Base-by-base conservation (phyloP, 2,797 vertebrate genomes). In the Sphaeramia orbicularis region DNA sequence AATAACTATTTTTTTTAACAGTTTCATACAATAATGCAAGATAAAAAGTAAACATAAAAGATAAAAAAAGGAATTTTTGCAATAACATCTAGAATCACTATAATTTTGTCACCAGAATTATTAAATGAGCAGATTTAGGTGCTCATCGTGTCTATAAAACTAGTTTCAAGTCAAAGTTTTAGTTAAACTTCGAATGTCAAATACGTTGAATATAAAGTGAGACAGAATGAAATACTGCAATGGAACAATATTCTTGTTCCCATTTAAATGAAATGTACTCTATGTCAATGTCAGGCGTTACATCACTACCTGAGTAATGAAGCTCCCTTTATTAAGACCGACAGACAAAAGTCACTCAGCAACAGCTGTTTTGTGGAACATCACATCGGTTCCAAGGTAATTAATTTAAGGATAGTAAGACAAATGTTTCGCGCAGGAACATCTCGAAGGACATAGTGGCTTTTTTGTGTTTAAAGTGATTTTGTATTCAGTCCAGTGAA, bases 351-450 rank as follows among this genome's bases (percentile, higher is more conserved):
- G 44, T 35, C 32, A 35, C 32, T 35, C 32, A 1, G 32, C 32
- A 35, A 35, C 32, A 35, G 32, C 32, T 35, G 9, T 35, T 65
- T 86, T 71, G 37, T 76, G 52, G 67, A 77, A 72, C 55, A 78
- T 67, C 69, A 65, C 71, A 77, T 76, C 62, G 24, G 18, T 73
- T 76, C 77, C 1, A 14, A 58, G 63, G 51, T 76, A 72, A 85
- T 84, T 77, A 14, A 71, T 80, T 65, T 77, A 11, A 12, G 61
- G 14, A 43, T 73, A 75, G 71, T 52, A 76, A 53, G 35, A 62
- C 42, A 16, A 35, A 35, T 35, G 50, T 49, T 72, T 64, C 15
- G 32, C 71, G 51, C 24, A 24, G 12, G 10, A 58, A 71, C 74
- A 21, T 51, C 63, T 79, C 65, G 4, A 37, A 79, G 52, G 65